phyloP scores from a whole-genome alignment of 2,797 vertebrate species.

The Microtus californicus region DNA sequence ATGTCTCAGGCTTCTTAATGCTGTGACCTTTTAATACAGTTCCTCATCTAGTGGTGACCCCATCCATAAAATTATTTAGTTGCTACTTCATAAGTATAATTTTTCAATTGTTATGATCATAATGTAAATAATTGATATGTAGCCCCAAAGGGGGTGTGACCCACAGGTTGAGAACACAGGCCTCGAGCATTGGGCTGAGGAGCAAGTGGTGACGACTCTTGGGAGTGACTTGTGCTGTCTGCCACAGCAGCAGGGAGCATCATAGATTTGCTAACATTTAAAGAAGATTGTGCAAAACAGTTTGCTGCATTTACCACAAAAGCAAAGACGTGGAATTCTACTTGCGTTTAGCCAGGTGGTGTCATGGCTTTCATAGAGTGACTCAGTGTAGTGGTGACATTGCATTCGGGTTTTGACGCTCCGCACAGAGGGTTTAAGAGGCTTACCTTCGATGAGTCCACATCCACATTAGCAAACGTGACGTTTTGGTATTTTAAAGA shows the following conservation, averaged over 20 bases:
- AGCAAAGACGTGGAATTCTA: not conserved
- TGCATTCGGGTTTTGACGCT: not conserved
- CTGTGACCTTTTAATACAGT: not conserved
- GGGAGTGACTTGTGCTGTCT: not conserved
- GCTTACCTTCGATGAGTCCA: conserved; percentile 70
- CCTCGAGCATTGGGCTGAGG: not conserved
- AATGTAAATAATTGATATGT: not conserved
- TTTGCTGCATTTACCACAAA: not conserved
- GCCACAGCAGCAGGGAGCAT: not conserved
- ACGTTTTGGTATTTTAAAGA: conserved; percentile 72
- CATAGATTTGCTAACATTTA: not conserved
- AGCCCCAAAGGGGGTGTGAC: not conserved
- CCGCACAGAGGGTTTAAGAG: not conserved
- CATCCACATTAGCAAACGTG: conserved; percentile 79
- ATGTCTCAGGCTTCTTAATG: not conserved
- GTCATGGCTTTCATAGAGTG: not conserved
- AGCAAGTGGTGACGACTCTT: not conserved
- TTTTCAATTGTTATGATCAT: not conserved
- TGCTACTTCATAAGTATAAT: not conserved
- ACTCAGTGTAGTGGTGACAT: not conserved
- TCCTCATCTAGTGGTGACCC: not conserved
- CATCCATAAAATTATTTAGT: not conserved
- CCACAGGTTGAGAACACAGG: not conserved
- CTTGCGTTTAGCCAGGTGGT: not conserved
- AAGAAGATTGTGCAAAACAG: not conserved